phyloP scores from a whole-genome alignment of 2,113 vertebrate genomes.

The Zingel zingel region DNA sequence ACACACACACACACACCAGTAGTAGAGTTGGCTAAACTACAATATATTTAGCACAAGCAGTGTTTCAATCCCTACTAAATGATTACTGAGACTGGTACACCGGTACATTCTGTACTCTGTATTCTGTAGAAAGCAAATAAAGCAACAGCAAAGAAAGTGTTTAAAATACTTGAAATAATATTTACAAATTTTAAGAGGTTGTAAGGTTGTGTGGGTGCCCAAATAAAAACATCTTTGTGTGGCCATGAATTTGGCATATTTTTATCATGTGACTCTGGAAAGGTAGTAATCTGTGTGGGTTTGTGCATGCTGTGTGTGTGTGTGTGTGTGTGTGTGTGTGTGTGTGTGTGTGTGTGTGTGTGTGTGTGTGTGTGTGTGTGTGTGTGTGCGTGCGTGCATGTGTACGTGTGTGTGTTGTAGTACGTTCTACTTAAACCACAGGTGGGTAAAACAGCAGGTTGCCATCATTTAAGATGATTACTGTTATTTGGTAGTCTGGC shows the following conservation, averaged over 20 bases:
- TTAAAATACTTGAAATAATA: too few relatives aligned
- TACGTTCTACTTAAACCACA: conserved; percentile 38
- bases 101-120: too few relatives aligned
- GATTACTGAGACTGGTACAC: too few relatives aligned
- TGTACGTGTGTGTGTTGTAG: conserved; percentile 11
- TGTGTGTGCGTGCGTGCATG: background rate
- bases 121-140: too few relatives aligned
- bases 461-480: conserved; percentile 75
- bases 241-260: background rate
- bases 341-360: background rate
- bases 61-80: too few relatives aligned
- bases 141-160: too few relatives aligned
- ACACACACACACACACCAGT: too few relatives aligned
- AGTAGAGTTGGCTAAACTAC: too few relatives aligned
- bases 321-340: conserved; percentile 12
- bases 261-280: conserved; percentile 25
- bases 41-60: too few relatives aligned
- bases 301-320: conserved; percentile 2
- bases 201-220: background rate
- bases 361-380: conserved; percentile 14
- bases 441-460: conserved; percentile 55
- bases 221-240: conserved; percentile 18
- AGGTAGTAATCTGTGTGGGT: conserved; percentile 14
- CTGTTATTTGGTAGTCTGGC: conserved; percentile 79
- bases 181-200: background rate